Base-by-base conservation (phyloP, 2,888 invertebrate species). In the Megalurothrips usitatus region DNA sequence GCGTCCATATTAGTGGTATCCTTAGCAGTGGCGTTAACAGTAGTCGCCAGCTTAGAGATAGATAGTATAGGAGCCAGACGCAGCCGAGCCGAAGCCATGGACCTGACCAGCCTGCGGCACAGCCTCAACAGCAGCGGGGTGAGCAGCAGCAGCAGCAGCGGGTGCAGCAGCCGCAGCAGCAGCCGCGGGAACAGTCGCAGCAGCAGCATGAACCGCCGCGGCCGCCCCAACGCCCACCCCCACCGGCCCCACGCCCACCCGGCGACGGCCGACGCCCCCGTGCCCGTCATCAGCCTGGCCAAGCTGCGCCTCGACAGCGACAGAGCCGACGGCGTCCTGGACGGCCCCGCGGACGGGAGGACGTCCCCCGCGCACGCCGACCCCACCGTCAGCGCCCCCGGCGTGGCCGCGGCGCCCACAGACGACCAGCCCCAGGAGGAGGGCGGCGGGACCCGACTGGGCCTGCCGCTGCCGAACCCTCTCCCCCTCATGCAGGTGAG, bases 401-500 rank as follows among this genome's bases (percentile, higher is more conserved):
- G 14, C 52, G 52, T 23, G 1, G 23, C 68, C 68, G 23, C 68
- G 9, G 8, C 68, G 3, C 10, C 26, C 68, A 23, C 26, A 26
- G 68, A 75, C 68, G 68, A 23, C 23, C 23, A 75, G 68, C 68
- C 68, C 23, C 68, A 75, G 26, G 68, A 12, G 68, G 68, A 75
- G 68, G 68, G 23, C 9, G 68, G 68, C 23, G 68, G 68, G 58
- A 58, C 58, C 6, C 4, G 19, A 12, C 34, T 43, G 34, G 34
- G 34, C 6, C 34, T 43, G 34, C 34, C 34, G 34, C 34, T 43
- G 34, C 14, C 19, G 58, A 58, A 14, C 58, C 58, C 58, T 11
- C 68, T 75, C 8, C 68, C 68, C 23, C 68, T 75, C 26, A 75
- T 75, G 68, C 68, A 75, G 68, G 68, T 75, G 68, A 75, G 68